Evolutionary conservation across 2,113 vertebrate genomes (phyloP).

Genomic region (Dinomys branickii): DNA sequence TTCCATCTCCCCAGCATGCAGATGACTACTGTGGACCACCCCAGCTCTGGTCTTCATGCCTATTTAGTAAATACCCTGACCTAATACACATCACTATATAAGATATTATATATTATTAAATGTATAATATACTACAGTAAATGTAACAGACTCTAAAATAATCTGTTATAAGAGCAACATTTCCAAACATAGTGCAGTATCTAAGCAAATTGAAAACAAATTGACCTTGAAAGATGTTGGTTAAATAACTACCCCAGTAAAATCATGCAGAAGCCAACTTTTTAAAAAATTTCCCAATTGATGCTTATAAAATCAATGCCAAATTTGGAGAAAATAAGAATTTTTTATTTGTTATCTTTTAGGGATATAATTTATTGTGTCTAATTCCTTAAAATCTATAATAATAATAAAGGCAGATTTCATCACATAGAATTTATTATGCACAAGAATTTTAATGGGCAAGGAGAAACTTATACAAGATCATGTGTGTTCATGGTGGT

Average conservation of each 20-base stretch:
- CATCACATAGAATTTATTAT: neutral
- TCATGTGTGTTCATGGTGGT: too few relatives aligned
- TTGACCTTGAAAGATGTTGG: neutral
- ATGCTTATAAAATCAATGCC: neutral
- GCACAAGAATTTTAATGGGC: neutral
- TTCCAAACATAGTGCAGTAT: neutral
- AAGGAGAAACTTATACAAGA: constrained; percentile 23
- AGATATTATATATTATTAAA: neutral
- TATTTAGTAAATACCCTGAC: neutral
- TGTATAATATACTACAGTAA: neutral
- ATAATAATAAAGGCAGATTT: neutral
- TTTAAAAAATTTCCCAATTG: neutral
- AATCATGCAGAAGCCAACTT: neutral
- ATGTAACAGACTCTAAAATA: neutral
- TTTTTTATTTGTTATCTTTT: neutral
- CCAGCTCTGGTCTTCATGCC: neutral
- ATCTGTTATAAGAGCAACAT: neutral
- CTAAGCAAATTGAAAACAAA: neutral
- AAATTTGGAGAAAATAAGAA: neutral
- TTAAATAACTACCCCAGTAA: neutral
- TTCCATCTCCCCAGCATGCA: neutral
- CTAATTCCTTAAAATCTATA: constrained; percentile 15
- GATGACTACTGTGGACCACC: neutral
- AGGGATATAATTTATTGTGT: neutral
- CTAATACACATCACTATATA: neutral